A percentile compares a stretch with the other conserved stretches of the same genome.
phyloP scores from a whole-genome alignment of 2,888 invertebrate genomes.

The Eustalomyia histrio region DNA sequence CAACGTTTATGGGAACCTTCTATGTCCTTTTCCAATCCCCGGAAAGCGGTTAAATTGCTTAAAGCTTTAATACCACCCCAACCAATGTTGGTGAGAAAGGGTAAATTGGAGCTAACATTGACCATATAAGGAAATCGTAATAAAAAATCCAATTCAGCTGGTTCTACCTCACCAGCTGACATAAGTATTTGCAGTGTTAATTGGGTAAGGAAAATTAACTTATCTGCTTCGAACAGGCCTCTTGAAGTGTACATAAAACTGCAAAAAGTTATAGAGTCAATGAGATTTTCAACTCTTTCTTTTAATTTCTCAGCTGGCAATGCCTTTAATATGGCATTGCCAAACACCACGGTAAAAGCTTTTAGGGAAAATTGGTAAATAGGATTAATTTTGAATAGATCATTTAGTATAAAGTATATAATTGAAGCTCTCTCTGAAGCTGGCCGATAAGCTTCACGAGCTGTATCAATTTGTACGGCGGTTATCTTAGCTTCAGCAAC shows the following conservation, averaged over 20 bases:
- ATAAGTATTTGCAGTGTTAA: slow-evolving; percentile 87
- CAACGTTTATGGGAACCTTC: slow-evolving; percentile 95
- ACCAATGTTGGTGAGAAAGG: slow-evolving; percentile 87
- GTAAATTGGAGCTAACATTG: slow-evolving; percentile 87
- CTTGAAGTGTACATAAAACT: slow-evolving; percentile 93
- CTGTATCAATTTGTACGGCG: slow-evolving; percentile 92
- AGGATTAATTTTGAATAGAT: slow-evolving; percentile 93
- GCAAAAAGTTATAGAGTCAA: slow-evolving; percentile 92
- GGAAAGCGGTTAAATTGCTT: slow-evolving; percentile 87
- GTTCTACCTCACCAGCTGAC: slow-evolving; percentile 84
- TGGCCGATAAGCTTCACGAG: slow-evolving; percentile 91
- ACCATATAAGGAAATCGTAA: slow-evolving; percentile 90
- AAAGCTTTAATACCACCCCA: slow-evolving; percentile 93
- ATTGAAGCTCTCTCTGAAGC: slow-evolving; percentile 93
- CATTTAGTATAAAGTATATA: slow-evolving; percentile 95
- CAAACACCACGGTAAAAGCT: slow-evolving; percentile 94
- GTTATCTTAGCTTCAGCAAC: slow-evolving; percentile 93
- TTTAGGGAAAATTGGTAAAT: slow-evolving; percentile 98
- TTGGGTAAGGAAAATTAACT: slow-evolving; percentile 93
- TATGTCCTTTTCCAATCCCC: slow-evolving; percentile 92
- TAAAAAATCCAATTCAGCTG: slow-evolving; percentile 91
- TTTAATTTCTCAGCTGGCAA: slow-evolving; percentile 85
- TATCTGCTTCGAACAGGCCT: slow-evolving; percentile 94
- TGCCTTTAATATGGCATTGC: slow-evolving; percentile 87
- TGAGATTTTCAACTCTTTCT: slow-evolving; percentile 86